Conservation (phyloP, 2,888 invertebrate genomes). For the Euplagia quadripunctaria region DNA sequence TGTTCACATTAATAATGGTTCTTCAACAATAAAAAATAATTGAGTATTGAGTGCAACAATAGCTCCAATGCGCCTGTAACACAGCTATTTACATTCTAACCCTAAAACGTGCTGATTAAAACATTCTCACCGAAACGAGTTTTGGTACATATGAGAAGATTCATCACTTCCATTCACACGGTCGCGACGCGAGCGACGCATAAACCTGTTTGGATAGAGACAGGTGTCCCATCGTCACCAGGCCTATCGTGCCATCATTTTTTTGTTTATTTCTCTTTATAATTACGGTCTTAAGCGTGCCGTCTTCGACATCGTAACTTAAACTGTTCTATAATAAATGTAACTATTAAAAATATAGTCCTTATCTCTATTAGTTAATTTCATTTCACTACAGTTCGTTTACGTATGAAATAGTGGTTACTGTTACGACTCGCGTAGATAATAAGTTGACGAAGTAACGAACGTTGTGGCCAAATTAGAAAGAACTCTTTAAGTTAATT, state of each 20-base stretch:
- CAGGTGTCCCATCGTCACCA: slow-evolving; percentile 71
- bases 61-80: slow-evolving; percentile 36
- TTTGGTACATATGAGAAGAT: slow-evolving; percentile 74
- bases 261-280: slow-evolving; percentile 60
- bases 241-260: slow-evolving; percentile 51
- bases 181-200: slow-evolving; percentile 57
- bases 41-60: slow-evolving; percentile 9
- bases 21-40: slow-evolving; percentile 7
- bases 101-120: slow-evolving; percentile 56
- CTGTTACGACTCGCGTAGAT: neutral
- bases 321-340: slow-evolving; percentile 39
- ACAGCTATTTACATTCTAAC: slow-evolving; percentile 47
- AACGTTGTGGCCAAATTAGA: slow-evolving; percentile 9
- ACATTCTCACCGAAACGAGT: slow-evolving; percentile 70
- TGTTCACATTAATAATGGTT: slow-evolving; percentile 9
- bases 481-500: slow-evolving; percentile 19
- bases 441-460: neutral
- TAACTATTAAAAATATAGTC: slow-evolving; percentile 52
- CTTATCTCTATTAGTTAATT: slow-evolving; percentile 46
- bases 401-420: slow-evolving; percentile 24
- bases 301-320: slow-evolving; percentile 40
- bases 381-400: slow-evolving; percentile 25
- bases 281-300: slow-evolving; percentile 64
- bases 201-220: slow-evolving; percentile 78
- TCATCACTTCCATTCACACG: slow-evolving; percentile 80